A percentile compares a stretch with the other conserved stretches of the same genome.
Evolutionary conservation across 2,888 invertebrate genomes (phyloP).

Genomic region (Malacosoma neustria): DNA sequence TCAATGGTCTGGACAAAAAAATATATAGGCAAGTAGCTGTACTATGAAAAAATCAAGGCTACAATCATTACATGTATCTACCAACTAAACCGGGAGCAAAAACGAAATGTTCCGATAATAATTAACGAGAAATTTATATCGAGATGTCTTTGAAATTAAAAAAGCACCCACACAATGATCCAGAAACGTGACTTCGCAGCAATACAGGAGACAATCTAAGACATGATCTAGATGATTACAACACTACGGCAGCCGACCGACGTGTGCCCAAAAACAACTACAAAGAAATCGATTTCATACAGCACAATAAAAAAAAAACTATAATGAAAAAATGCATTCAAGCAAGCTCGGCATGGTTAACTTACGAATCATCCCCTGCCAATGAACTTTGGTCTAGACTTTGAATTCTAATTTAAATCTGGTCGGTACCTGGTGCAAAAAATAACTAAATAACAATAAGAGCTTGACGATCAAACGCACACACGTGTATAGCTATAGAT

Average conservation of each 20-base stretch:
- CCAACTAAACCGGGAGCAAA: conserved; percentile 21
- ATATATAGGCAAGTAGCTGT: conserved; percentile 29
- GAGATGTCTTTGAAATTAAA: conserved; percentile 51
- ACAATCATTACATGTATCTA: conserved; percentile 21
- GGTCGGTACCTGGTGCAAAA: conserved; percentile 31
- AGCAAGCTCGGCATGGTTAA: conserved; percentile 36
- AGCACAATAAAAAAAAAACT: conserved; percentile 48
- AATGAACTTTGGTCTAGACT: conserved; percentile 61
- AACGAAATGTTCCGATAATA: conserved; percentile 42
- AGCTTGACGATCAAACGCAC: conserved; percentile 47
- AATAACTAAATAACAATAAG: conserved; percentile 34
- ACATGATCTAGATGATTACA: conserved; percentile 66
- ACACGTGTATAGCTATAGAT: conserved; percentile 10
- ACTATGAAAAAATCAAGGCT: conserved; percentile 41
- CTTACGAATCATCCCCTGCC: conserved; percentile 67
- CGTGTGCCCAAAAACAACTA: conserved; percentile 55
- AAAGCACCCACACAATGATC: conserved; percentile 52
- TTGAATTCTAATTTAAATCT: conserved; percentile 29
- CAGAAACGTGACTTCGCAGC: conserved; percentile 58
- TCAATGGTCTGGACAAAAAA: conserved; percentile 30
- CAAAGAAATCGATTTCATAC: conserved; percentile 62
- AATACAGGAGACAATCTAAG: conserved; percentile 60
- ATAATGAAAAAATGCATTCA: conserved; percentile 48
- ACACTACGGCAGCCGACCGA: conserved; percentile 52
- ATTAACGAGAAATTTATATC: conserved; percentile 57